Evolutionary conservation across 2,797 vertebrate genomes (phyloP), one percentile per base, ranked within the genome.

Genomic region (Okamejei kenojei): DNA sequence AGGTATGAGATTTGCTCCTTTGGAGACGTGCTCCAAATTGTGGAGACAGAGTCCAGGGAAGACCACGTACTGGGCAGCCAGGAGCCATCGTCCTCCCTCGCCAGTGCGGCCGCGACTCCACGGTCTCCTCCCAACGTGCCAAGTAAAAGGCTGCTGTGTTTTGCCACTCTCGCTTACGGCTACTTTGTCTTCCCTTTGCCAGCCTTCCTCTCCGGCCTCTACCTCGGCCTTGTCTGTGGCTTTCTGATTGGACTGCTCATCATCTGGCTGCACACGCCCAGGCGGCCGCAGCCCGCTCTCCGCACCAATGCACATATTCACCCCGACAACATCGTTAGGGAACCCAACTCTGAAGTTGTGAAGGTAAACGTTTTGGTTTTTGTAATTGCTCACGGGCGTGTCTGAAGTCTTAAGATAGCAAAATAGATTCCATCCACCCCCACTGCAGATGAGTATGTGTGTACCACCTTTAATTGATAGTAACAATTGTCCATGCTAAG

Each of bases 101-200:
- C 93, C 71, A 71, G 68, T 0, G 38, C 61, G 93, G 93, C 93
- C 93, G 73, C 0, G 88, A 0, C 0, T 35, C 68, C 93, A 0
- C 94, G 32, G 11, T 1, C 95, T 0, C 94, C 94, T 71, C 94
- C 94, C 38, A 86, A 96, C 0, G 96, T 97, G 93, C 98, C 98
- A 0, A 94, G 94, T 79, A 96, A 95, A 93, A 95, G 95, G 93
- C 96, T 98, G 2, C 95, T 95, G 94, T 96, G 95, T 84, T 84
- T 98, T 38, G 95, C 97, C 0, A 94, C 96, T 35, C 94, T 98
- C 26, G 96, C 97, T 65, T 98, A 98, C 0, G 96, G 96, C 35
- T 98, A 98, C 93, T 96, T 98, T 45, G 95, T 97, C 82, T 95
- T 98, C 84, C 98, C 98, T 1, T 96, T 98, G 93, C 97, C 97